phyloP scores from a whole-genome alignment of 2,113 vertebrate species.

The Tauraco erythrolophus region DNA sequence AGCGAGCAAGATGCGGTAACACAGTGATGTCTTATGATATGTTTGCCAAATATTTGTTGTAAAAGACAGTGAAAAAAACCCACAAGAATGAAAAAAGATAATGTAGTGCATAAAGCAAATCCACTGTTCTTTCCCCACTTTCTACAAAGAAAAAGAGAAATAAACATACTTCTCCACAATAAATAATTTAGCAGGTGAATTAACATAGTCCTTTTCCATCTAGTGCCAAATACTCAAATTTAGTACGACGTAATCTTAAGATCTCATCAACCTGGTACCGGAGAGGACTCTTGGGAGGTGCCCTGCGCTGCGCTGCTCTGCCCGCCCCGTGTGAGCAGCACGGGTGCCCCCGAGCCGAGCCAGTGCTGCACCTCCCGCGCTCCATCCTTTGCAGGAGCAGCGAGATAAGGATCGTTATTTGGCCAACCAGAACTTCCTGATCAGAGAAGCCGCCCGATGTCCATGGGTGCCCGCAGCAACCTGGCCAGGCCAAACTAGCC shows the following conservation, averaged over 20 bases:
- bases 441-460: background rate
- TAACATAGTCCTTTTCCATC: background rate
- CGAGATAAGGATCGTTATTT: background rate
- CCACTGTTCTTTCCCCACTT: background rate
- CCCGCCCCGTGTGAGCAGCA: rapidly evolving
- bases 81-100: background rate
- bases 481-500: background rate
- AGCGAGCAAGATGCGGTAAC: background rate
- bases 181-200: background rate
- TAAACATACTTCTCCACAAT: background rate
- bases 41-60: background rate
- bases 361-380: rapidly evolving
- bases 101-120: background rate
- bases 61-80: background rate
- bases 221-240: background rate
- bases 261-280: background rate
- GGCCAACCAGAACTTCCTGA: background rate
- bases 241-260: background rate
- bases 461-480: background rate
- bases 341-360: rapidly evolving
- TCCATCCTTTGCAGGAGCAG: background rate
- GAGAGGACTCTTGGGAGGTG: background rate
- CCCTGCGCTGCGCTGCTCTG: background rate
- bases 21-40: background rate
- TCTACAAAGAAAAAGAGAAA: background rate